Evolutionary conservation across 2,113 vertebrate species (phyloP).

Genomic region (Miniopterus natalensis): DNA sequence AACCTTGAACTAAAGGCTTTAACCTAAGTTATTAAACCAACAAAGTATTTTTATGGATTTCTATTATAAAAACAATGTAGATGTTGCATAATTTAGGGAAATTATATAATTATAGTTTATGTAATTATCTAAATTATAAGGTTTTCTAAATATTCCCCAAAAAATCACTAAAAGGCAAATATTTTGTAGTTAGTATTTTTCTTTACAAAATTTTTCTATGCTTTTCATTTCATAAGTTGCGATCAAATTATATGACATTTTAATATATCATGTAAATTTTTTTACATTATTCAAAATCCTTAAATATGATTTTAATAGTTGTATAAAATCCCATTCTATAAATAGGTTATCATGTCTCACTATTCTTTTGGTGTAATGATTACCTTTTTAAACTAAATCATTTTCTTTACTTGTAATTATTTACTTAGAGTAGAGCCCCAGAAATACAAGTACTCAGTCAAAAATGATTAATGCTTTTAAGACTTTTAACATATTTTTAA

Average conservation of each 20-base stretch:
- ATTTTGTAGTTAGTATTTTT: background rate
- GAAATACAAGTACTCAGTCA: background rate
- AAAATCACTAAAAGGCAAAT: background rate
- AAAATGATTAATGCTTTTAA: background rate
- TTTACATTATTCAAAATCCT: background rate
- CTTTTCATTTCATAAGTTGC: background rate
- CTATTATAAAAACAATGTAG: slow-evolving; percentile 23
- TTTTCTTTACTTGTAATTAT: slow-evolving; percentile 10
- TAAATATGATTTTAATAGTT: background rate
- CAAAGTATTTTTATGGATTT: background rate
- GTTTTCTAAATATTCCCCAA: background rate
- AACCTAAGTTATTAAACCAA: background rate
- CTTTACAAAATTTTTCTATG: background rate
- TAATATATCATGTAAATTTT: background rate
- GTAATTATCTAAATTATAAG: background rate
- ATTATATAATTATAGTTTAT: background rate
- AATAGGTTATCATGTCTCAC: background rate
- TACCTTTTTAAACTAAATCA: background rate
- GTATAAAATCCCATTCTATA: background rate
- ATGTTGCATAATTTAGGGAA: background rate
- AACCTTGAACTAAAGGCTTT: background rate
- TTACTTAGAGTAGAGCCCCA: background rate
- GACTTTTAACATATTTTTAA: background rate
- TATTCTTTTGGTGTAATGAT: background rate
- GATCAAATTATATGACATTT: background rate